Base-by-base conservation (phyloP, 2,113 vertebrate species). In the Varanus komodoensis region DNA sequence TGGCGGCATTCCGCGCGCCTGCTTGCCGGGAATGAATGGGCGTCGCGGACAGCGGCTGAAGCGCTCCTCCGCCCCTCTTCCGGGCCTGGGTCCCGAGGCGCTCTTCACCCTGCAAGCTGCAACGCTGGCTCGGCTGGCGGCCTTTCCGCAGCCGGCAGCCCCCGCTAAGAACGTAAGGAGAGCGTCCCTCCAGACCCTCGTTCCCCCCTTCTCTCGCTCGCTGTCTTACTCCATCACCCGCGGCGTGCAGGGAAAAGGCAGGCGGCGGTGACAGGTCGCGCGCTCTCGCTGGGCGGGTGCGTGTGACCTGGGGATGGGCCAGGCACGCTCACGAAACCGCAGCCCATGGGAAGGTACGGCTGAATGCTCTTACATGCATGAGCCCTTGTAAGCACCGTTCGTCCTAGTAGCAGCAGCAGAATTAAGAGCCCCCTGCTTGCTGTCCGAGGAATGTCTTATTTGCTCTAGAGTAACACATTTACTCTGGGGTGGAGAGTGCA, bases 21-120 rank as follows among this genome's bases (percentile, higher is more conserved):
- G 34, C 68, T 17, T 21, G 69, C 68, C 21, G 15, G 68, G 88
- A 89, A 89, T 89, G 88, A 89, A 89, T 89, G 81, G 75, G 75
- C 52, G 21, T 54, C 32, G 69, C 32, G 7, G 69, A 29, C 69
- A 14, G 81, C 23, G 32, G 48, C 73, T 2, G 73, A 34, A n/a
- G 15, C 23, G 57, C 27, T 21, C 32, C 54, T 14, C 52, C 8
- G 4, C 73, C 44, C 44, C 34, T 17, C 29, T 77, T 48, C 71
- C 48, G 61, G 78, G 50, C 38, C 25, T 64, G 21, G 50, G n/a
- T 78, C 15, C 50, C 3, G 23, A 54, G 71, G 27, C 27, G 1
- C 69, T 11, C 54, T 6, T 48, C n/a, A 44, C 61, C 50, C 38
- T 29, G 75, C 54, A 9, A 19, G 52, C 12, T 19, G 8, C 68